Base-by-base conservation (phyloP, 2,113 vertebrate species). In the Montifringilla adamsi region DNA sequence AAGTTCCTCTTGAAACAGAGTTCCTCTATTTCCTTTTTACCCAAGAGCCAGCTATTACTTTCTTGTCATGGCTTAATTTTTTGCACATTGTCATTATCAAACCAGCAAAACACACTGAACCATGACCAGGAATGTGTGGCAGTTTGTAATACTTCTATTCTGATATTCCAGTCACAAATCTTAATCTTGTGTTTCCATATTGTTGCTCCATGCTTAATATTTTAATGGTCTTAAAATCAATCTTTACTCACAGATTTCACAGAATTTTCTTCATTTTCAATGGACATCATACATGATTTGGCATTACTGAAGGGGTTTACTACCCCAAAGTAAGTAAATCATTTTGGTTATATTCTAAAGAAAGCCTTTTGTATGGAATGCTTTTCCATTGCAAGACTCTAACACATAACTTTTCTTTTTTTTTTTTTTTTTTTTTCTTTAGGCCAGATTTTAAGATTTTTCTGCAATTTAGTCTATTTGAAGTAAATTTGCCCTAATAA, bases 261-360 rank as follows among this genome's bases (percentile, higher is more conserved):
- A 11, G 98, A 98, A 76, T 96, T 98, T 52, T 98, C 98, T 94
- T 95, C 93, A n/a, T 97, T 96, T 84, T 95, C 98, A 26, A 91
- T 87, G 73, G 79, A 92, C 5, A 90, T 96, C 43, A 17, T 4
- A 7, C 85, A 88, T 16, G 93, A 74, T 66, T 66, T 55, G 15
- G 46, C 59, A 78, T 77, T 46, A 27, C 85, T 98, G 26, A 72
- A 97, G n/a, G 82, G 87, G 9, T 98, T 98, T 96, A 97, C 99
- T 87, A 96, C 78, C 37, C 37, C 37, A 37, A 37, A 96, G 98
- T 99, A 92, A 97, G 97, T 93, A 50, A 70, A 44, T 66, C 7
- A 53, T 15, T 39, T 56, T 52, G 27, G 50, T 47, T 67, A 11
- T 73, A 43, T 75, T 58, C 35, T 55, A 30, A 64, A 72, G 23